Base-by-base conservation (phyloP, 2,888 invertebrate genomes). In the Limulus polyphemus region DNA sequence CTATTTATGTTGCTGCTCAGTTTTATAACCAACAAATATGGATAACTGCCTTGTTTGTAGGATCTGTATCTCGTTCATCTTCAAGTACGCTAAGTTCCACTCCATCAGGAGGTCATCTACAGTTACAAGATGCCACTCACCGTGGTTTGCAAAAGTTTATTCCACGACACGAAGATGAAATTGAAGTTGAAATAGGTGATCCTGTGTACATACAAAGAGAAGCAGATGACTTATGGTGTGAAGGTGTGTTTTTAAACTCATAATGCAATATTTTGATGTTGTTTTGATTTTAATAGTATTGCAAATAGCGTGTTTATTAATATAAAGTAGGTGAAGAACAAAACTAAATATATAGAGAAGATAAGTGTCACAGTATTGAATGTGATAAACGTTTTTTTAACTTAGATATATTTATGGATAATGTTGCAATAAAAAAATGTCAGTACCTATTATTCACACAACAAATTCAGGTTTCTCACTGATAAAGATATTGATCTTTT, bases 191-290 rank as follows among this genome's bases (percentile, higher is more conserved):
- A 79, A 94, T 97, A 63, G 98, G 98, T 1, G 98, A 98, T 77
- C 92, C 95, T 1, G 85, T 98, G 68, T 94, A 95, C 75, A 93
- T 99, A 69, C 90, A 92, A 75, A 91, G 90, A 74, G 94, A 97
- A 77, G 91, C 89, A 32, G 97, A 97, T 71, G 98, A 98, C 77
- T 81, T 94, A 67, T 98, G 98, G 98, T 93, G 92, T 77, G 93
- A 94, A 84, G 97, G 95, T 90, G 75, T 70, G 73, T 66, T 11
- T 49, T 69, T 69, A n/a, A 17, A 54, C 11, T 11, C 32, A 16
- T 14, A 7, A 54, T 54, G 16, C 54, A 3, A 7, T 9, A 13
- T 32, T 32, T 32, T 32, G 7, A 32, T 32, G 7, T 32, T 32
- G 7, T 32, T 32, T 32, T 32, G 32, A 3, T 32, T 32, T 32